Conservation (phyloP, 1,140 invertebrate genomes). For the Papilio machaon region DNA sequence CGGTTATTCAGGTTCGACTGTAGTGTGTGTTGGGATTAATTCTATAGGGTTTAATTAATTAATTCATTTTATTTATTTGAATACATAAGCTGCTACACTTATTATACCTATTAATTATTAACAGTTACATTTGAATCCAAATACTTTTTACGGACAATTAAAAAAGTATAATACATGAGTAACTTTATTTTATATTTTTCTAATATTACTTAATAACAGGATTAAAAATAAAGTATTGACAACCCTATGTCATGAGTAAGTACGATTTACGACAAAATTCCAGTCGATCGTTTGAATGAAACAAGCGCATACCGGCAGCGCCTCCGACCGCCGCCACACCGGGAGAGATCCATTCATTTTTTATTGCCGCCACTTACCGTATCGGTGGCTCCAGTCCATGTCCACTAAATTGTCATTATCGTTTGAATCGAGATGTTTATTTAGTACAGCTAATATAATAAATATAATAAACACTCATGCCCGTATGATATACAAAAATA, state of each 20-base stretch:
- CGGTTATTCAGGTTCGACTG: too few relatives aligned
- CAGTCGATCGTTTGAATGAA: slow-evolving; percentile 56
- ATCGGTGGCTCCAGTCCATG: background rate
- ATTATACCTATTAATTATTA: background rate
- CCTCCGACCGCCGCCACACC: slow-evolving; percentile 41
- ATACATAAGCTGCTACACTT: too few relatives aligned
- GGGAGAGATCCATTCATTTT: slow-evolving; percentile 43
- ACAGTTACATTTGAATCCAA: background rate
- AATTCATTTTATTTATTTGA: too few relatives aligned
- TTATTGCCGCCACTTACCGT: slow-evolving; percentile 23
- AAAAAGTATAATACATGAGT: background rate
- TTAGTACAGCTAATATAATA: background rate
- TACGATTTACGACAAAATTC: slow-evolving; percentile 45
- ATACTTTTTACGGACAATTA: background rate
- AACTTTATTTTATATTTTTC: background rate
- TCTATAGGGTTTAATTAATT: too few relatives aligned
- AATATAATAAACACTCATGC: background rate
- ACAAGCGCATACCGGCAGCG: slow-evolving; percentile 50
- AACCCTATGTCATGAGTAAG: slow-evolving; percentile 38
- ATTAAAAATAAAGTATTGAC: background rate
- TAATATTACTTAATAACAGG: background rate
- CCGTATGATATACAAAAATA: background rate
- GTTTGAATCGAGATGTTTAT: background rate
- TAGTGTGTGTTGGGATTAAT: too few relatives aligned
- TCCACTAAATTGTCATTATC: background rate